phyloP scores from a whole-genome alignment of 2,113 vertebrate species.

The Notothenia rossii region DNA sequence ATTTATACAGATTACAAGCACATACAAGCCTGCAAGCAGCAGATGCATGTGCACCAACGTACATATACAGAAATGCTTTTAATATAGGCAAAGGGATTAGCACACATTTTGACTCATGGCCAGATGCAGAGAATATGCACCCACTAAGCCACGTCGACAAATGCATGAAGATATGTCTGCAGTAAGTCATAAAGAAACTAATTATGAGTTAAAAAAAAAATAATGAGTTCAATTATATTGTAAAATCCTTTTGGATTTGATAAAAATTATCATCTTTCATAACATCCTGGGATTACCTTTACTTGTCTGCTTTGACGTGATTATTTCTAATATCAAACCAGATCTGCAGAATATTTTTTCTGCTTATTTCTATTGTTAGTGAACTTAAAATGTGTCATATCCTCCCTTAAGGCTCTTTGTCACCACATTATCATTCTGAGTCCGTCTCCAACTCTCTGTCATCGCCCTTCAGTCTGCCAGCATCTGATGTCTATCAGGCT shows the following conservation, averaged over 20 bases:
- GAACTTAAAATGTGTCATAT: not conserved
- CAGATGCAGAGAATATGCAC: conserved; percentile 9
- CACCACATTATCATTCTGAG: not conserved
- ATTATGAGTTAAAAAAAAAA: too few species aligned
- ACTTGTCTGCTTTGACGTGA: not conserved
- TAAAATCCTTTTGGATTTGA: not conserved
- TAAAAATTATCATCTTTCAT: not conserved
- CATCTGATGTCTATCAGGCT: conserved; percentile 51
- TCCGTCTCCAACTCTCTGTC: conserved; percentile 11
- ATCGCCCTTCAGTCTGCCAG: conserved; percentile 19
- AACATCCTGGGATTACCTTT: conserved; percentile 9
- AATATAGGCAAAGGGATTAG: conserved; percentile 33
- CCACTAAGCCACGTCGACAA: not conserved
- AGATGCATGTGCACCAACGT: conserved; percentile 1
- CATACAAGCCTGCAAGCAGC: conserved; percentile 31
- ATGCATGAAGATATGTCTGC: not conserved
- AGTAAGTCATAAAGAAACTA: not conserved
- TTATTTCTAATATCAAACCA: conserved; percentile 29
- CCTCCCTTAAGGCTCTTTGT: not conserved
- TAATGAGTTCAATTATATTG: not conserved
- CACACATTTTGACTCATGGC: conserved; percentile 40
- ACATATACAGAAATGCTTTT: conserved; percentile 12
- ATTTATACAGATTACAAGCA: conserved; percentile 64
- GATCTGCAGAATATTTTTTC: not conserved
- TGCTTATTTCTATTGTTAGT: conserved; percentile 4